Base-by-base conservation (phyloP, 1,140 invertebrate genomes). In the Drepana arcuata region DNA sequence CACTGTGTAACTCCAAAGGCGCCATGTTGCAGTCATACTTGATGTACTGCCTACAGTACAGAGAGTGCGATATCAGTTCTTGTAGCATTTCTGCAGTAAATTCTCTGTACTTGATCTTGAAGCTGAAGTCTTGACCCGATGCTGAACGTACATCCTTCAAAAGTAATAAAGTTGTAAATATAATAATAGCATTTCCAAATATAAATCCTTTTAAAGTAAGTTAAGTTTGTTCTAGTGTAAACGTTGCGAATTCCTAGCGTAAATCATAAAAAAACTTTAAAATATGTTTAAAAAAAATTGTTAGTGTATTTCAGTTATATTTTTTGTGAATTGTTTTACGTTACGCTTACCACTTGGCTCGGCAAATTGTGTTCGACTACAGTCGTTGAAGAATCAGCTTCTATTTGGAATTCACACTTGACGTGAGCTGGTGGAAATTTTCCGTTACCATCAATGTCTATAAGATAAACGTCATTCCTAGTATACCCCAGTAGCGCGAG, bases 361-460 rank as follows among this genome's bases (percentile, higher is more conserved):
- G 91, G 92, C 14, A 98, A 74, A 85, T 98, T 97, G 66, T 97
- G 95, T 67, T 96, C 94, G 0, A 97, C 93, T 36, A 95, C 93
- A 1, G 94, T 95, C 58, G 93, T 95, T 0, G 94, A 96, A 0
- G 92, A 91, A 56, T 94, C 93, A 42, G 93, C 91, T 34, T 91
- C 86, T 11, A 90, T 91, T 56, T 94, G 91, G 64, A 97, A 97
- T 58, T 96, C 92, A 67, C 95, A 98, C 51, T 93, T 92, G 0
- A 97, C 95, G 55, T 95, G 89, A 2, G 93, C 93, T 0, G 95
- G 95, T 14, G 94, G 93, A 59, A 95, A 94, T 34, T 90, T 89
- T 0, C 95, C 95, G 68, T 96, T 95, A 1, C 95, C 94, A 72
- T 98, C 95, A 36, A 97, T 95, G 59, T 97, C 95, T 41, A 96